Percentiles rank a stretch among this genome's conserved stretches.
phyloP scores from a whole-genome alignment of 2,113 vertebrate species.

The Mellivora capensis region DNA sequence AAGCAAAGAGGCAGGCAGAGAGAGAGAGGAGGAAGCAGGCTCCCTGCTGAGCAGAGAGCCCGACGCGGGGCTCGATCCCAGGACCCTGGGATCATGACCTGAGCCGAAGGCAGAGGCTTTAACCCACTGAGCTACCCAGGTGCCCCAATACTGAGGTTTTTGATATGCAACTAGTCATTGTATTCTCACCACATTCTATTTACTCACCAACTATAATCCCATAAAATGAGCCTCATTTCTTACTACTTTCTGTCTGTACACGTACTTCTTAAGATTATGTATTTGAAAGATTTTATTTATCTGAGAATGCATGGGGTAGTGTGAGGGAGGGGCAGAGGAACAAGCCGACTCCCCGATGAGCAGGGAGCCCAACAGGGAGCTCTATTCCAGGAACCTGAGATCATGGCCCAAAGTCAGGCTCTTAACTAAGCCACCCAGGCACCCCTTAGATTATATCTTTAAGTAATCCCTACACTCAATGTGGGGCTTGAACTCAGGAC shows the following conservation, averaged over 20 bases:
- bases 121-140: too few relatives aligned
- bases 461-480: not conserved
- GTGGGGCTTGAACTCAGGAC: not conserved
- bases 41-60: too few relatives aligned
- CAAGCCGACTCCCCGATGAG: not conserved
- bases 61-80: too few relatives aligned
- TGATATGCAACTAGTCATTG: not conserved
- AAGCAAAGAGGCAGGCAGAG: too few relatives aligned
- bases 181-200: not conserved
- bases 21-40: too few relatives aligned
- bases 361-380: not conserved
- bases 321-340: not conserved
- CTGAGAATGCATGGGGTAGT: not conserved
- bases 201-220: not conserved
- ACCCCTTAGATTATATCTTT: not conserved
- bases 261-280: too few relatives aligned
- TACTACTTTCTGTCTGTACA: not conserved
- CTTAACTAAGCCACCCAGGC: not conserved
- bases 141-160: not conserved
- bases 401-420: not conserved
- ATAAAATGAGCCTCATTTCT: not conserved
- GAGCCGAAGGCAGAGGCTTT: too few relatives aligned
- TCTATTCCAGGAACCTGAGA: not conserved
- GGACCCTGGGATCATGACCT: too few relatives aligned
- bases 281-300: not conserved